Conservation (phyloP, 1,140 invertebrate genomes). For the Camponotus floridanus region DNA sequence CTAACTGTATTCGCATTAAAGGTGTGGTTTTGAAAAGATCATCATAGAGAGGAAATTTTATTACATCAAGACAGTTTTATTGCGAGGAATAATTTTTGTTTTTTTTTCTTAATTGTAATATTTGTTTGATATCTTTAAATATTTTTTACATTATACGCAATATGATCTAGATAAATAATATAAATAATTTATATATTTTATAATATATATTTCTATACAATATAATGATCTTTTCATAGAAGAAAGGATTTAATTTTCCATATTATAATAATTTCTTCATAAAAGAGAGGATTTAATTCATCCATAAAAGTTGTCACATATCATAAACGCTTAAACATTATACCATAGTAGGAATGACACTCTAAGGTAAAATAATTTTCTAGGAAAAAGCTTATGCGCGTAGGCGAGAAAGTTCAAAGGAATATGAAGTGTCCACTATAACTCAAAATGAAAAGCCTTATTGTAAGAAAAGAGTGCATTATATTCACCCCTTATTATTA, state of each 20-base stretch:
- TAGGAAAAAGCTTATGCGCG: background rate
- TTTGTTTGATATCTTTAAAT: background rate
- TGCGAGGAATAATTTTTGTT: background rate
- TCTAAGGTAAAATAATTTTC: slow-evolving; percentile 1
- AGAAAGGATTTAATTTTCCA: background rate
- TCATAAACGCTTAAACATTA: background rate
- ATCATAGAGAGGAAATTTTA: too few species aligned
- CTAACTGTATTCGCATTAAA: too few species aligned
- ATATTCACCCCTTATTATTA: background rate
- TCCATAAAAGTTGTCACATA: background rate
- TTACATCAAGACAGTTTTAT: too few species aligned
- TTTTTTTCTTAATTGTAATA: background rate
- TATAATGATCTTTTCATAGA: background rate
- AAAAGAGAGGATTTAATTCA: background rate
- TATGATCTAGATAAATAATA: background rate
- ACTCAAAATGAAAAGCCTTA: background rate
- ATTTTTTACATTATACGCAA: background rate
- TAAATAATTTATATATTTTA: background rate
- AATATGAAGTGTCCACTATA: background rate
- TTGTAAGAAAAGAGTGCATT: background rate
- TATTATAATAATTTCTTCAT: background rate
- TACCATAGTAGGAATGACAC: background rate
- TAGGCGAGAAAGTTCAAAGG: background rate
- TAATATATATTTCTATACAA: background rate
- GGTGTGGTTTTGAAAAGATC: too few species aligned